Conservation (phyloP, 1,140 invertebrate species). For the Pseudomyrmex flavicornis region DNA sequence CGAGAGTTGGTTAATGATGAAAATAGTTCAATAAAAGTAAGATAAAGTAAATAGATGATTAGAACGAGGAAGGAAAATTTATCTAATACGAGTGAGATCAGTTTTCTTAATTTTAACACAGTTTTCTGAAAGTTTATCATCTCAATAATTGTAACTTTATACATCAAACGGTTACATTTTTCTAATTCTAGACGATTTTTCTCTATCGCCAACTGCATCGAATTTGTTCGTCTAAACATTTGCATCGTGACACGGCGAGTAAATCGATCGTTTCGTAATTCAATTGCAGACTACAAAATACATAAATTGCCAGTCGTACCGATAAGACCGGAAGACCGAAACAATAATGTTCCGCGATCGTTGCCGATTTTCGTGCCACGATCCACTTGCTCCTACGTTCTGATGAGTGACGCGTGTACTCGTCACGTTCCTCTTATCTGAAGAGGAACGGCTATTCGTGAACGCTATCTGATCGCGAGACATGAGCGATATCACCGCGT, state of each 20-base stretch:
- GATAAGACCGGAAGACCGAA: constrained; percentile 27
- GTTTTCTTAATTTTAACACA: too few relatives aligned
- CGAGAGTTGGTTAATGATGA: too few relatives aligned
- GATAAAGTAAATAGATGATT: too few relatives aligned
- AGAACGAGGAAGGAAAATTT: too few relatives aligned
- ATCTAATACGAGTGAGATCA: too few relatives aligned
- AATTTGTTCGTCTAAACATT: background rate
- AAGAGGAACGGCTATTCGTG: constrained; percentile 60
- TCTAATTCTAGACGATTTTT: too few relatives aligned
- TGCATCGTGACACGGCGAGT: constrained; percentile 4
- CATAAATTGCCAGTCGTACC: constrained; percentile 19
- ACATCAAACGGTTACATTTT: background rate
- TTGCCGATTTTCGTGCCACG: constrained; percentile 32
- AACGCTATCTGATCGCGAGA: constrained; percentile 70
- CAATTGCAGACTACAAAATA: constrained; percentile 45
- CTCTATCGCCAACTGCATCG: too few relatives aligned
- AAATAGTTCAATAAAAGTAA: too few relatives aligned
- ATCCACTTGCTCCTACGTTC: constrained; percentile 13
- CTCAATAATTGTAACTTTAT: background rate
- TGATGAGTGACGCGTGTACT: constrained; percentile 10
- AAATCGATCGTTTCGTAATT: constrained; percentile 37
- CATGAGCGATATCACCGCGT: constrained; percentile 56
- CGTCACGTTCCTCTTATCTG: constrained; percentile 64
- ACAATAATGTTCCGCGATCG: constrained; percentile 35
- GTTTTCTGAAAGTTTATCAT: too few relatives aligned